Evolutionary conservation across 2,797 vertebrate species (phyloP), one percentile per base, ranked within the genome.

Genomic region (Staurois parvus): DNA sequence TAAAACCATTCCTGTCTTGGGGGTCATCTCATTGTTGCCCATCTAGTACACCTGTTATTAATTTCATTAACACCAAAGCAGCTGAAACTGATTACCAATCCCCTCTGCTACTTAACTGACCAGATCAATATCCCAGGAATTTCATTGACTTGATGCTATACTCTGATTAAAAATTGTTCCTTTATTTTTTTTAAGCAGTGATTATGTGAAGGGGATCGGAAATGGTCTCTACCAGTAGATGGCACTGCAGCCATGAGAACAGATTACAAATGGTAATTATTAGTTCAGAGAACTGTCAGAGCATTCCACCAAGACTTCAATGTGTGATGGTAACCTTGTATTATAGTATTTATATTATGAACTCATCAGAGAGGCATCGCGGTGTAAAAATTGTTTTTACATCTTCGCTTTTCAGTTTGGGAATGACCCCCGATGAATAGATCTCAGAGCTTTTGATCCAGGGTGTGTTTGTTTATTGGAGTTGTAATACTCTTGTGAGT

Each of bases 181-280:
- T n/a, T n/a, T n/a, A n/a, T n/a, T n/a, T n/a, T n/a, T n/a, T n/a
- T n/a, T n/a, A n/a, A n/a, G n/a, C n/a, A n/a, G n/a, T 37, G 8
- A 1, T 1, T 37, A 9, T 37, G 0, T 37, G 1, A 9, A 10
- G 37, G 5, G 0, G 37, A 10, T 37, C 12, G 1, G 13, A 45
- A 45, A 13, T 32, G 12, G 29, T n/a, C 62, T 73, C 42, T 26
- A 70, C 45, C 84, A 85, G 29, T 62, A 80, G 84, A 40, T 80
- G 84, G 78, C 84, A 24, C 21, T 34, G 19, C n/a, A 68, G 72
- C 6, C 77, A 59, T 76, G 30, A 48, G 48, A 30, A 77, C 66
- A 59, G 6, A 8, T 59, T 24, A 2, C 48, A 4, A 24, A 59
- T 59, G 24, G 21, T 2, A 59, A 59, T 59, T 19, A 17, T 52